Conservation (phyloP, 1,140 invertebrate genomes). For the Drosophila sturtevanti region DNA sequence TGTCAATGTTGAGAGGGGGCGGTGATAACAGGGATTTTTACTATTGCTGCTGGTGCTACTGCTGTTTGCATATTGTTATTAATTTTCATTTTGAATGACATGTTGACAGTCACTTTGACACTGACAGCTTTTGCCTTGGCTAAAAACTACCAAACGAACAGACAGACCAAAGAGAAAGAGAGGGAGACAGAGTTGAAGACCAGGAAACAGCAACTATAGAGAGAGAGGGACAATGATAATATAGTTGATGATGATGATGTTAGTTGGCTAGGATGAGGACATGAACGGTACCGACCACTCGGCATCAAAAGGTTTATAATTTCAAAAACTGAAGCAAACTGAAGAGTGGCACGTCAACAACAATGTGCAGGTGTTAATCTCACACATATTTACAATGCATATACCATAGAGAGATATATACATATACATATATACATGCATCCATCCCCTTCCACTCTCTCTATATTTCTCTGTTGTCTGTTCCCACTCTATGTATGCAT, state of each 20-base stretch:
- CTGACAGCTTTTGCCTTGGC: slow-evolving; percentile 57
- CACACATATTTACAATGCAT: slow-evolving; percentile 24
- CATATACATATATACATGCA: slow-evolving; percentile 1
- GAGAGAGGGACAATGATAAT: background rate
- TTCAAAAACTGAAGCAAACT: slow-evolving; percentile 55
- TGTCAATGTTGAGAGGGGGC: slow-evolving; percentile 8
- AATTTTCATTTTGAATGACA: slow-evolving; percentile 74
- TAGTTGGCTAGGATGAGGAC: slow-evolving; percentile 19
- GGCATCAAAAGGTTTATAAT: slow-evolving; percentile 69
- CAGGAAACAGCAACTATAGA: slow-evolving; percentile 8
- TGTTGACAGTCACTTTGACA: slow-evolving; percentile 73
- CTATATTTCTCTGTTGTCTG: slow-evolving; percentile 1
- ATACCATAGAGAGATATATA: background rate
- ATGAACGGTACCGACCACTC: slow-evolving; percentile 36
- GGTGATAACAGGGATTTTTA: slow-evolving; percentile 6
- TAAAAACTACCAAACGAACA: slow-evolving; percentile 52
- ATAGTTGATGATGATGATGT: slow-evolving; percentile 6
- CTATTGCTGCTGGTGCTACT: slow-evolving; percentile 32
- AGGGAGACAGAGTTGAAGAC: background rate
- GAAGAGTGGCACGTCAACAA: slow-evolving; percentile 61
- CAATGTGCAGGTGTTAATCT: slow-evolving; percentile 61
- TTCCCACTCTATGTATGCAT: slow-evolving; percentile 17
- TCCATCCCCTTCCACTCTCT: background rate
- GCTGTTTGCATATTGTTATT: slow-evolving; percentile 71
- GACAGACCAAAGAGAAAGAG: slow-evolving; percentile 4